Percentiles rank a stretch among this genome's conserved stretches.
Evolutionary conservation across 2,888 invertebrate species (phyloP).

Genomic region (Galeruca laticollis): DNA sequence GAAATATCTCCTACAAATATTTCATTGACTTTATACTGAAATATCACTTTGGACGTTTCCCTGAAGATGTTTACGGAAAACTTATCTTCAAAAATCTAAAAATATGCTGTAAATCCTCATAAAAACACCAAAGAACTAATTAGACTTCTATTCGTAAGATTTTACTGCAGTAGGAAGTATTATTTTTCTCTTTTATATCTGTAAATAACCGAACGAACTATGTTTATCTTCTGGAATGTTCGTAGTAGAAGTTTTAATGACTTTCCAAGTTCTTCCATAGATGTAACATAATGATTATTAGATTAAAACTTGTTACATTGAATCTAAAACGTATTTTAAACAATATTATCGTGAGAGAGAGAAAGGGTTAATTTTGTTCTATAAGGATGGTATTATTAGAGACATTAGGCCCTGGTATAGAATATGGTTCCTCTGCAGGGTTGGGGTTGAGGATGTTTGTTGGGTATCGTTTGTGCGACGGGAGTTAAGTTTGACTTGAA

Average conservation of each 20-base stretch:
- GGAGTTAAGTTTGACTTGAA: too few species aligned
- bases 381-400: too few species aligned
- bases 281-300: background rate
- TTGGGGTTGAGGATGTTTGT: too few species aligned
- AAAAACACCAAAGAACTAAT: background rate
- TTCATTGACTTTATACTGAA: background rate
- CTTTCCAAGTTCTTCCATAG: background rate
- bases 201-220: background rate
- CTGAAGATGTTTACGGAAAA: background rate
- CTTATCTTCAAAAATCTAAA: background rate
- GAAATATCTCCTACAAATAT: background rate
- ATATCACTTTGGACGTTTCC: background rate
- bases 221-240: background rate
- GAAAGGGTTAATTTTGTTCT: too few species aligned
- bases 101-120: background rate
- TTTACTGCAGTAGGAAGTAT: background rate
- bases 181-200: too few species aligned
- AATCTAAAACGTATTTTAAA: too few species aligned
- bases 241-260: background rate
- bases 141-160: background rate
- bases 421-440: too few species aligned
- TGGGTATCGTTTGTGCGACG: too few species aligned
- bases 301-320: background rate
- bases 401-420: too few species aligned
- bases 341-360: too few species aligned